Evolutionary conservation across 2,888 invertebrate species (phyloP).

Genomic region (Anoncus sp.): DNA sequence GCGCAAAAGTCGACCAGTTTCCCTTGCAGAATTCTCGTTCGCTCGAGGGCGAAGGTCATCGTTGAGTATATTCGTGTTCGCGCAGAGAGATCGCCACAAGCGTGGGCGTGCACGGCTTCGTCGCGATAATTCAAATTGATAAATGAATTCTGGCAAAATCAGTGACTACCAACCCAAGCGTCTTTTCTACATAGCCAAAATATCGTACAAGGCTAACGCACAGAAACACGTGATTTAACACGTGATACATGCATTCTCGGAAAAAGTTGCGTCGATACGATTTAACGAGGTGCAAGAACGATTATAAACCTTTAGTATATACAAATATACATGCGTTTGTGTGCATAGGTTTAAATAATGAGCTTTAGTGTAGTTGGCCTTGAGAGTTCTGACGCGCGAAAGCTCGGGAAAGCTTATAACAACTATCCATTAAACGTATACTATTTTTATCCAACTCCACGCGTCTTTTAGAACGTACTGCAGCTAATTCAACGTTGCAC

Average conservation of each 20-base stretch:
- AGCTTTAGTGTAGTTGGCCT: constrained; percentile 44
- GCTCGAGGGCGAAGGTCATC: constrained; percentile 38
- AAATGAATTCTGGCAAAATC: constrained; percentile 25
- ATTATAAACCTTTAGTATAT: constrained; percentile 12
- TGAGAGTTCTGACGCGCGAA: constrained; percentile 21
- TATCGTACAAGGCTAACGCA: neutral
- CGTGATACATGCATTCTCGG: constrained; percentile 12
- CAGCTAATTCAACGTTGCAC: neutral
- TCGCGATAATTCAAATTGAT: constrained; percentile 23
- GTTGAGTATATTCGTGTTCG: constrained; percentile 24
- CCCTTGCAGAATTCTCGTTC: constrained; percentile 11
- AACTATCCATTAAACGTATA: constrained; percentile 11
- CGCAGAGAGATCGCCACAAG: constrained; percentile 10
- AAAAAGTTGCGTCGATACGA: constrained; percentile 30
- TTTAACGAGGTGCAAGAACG: constrained; percentile 37
- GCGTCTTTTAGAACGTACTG: neutral
- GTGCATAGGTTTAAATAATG: constrained; percentile 6
- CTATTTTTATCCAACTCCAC: neutral
- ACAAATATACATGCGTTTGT: neutral
- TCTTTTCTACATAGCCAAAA: constrained; percentile 1
- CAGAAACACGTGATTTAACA: constrained; percentile 2
- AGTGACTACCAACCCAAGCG: neutral
- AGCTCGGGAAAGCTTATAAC: constrained; percentile 41
- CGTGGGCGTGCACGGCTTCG: neutral
- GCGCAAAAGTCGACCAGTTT: constrained; percentile 9